phyloP scores from a whole-genome alignment of 2,888 invertebrate species.

The Hydrotaea cyrtoneurina region DNA sequence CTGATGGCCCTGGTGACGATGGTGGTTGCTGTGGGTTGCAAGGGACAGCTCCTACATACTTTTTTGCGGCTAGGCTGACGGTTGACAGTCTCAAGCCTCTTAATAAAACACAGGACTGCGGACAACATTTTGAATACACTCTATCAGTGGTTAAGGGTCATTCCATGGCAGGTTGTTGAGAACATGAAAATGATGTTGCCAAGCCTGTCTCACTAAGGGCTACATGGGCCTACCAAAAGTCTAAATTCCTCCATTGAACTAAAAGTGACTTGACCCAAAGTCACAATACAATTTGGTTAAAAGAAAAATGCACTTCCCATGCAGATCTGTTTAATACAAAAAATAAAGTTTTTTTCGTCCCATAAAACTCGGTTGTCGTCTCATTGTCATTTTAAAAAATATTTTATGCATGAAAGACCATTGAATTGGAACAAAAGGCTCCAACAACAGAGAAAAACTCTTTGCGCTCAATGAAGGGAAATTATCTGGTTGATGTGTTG shows the following conservation, averaged over 20 bases:
- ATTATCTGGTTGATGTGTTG: conserved; percentile 25
- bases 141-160: no score
- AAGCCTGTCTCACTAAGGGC: no score
- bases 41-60: not conserved
- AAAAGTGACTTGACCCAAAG: no score
- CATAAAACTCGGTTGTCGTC: conserved; percentile 58
- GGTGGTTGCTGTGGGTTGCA: conserved; percentile 9
- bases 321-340: not conserved
- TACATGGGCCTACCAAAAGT: no score
- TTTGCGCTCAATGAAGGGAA: conserved; percentile 8
- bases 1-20: conserved; percentile 30
- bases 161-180: no score
- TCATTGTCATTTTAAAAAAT: conserved; percentile 66
- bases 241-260: no score
- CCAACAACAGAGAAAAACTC: not conserved
- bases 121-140: no score
- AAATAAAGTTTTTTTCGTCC: not conserved
- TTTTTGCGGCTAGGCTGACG: conserved; percentile 5
- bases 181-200: no score
- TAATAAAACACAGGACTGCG: conserved; percentile 44
- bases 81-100: conserved; percentile 58
- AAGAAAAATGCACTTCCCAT: conserved; percentile 45
- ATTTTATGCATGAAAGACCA: conserved; percentile 64
- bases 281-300: not conserved
- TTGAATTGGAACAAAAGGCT: conserved; percentile 59